A percentile compares a stretch with the other conserved stretches of the same genome.
Conservation (phyloP, 2,797 vertebrate genomes). For the Dicrostonyx torquatus region DNA sequence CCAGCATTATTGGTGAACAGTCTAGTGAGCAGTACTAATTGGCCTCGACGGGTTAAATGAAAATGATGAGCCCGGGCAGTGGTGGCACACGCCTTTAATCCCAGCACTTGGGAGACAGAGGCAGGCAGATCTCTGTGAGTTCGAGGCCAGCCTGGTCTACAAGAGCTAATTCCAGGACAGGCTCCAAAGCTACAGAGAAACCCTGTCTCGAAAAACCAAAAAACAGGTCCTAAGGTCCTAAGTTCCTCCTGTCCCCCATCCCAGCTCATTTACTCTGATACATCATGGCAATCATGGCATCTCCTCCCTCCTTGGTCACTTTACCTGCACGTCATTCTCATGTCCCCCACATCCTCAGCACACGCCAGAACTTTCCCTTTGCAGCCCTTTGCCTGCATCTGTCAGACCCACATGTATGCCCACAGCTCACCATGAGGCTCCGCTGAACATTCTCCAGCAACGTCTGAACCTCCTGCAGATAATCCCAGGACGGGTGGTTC, state of each 20-base stretch:
- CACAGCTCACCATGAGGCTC: slow-evolving; percentile 56
- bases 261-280: fast-evolving
- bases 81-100: no score
- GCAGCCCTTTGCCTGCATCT: fast-evolving
- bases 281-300: no score
- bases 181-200: no score
- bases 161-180: no score
- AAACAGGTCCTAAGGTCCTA: no score
- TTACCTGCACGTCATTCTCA: neutral
- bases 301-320: neutral
- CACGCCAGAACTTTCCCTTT: fast-evolving
- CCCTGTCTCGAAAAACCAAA: no score
- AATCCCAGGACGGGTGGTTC: slow-evolving; percentile 83
- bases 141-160: no score
- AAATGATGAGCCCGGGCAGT: neutral
- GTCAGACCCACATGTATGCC: fast-evolving
- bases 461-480: slow-evolving; percentile 78
- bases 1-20: neutral
- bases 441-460: slow-evolving; percentile 63
- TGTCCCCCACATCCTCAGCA: neutral
- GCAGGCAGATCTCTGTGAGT: no score
- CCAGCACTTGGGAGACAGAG: no score
- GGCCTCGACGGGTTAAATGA: neutral
- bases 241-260: neutral
- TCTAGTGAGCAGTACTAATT: neutral